Conservation (phyloP, 2,888 invertebrate species). For the Drosophila rellima region DNA sequence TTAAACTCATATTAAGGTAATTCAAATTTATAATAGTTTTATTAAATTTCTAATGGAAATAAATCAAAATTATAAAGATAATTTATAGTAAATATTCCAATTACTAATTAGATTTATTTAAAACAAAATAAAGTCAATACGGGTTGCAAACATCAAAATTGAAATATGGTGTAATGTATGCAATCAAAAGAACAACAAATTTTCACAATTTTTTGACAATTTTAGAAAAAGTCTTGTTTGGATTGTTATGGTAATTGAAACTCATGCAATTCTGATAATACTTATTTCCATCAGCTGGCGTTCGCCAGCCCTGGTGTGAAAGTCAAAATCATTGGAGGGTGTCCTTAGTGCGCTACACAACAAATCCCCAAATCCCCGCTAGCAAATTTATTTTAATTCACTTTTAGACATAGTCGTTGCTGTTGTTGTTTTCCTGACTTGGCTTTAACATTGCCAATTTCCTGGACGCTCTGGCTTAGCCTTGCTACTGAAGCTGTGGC, state of each 20-base stretch:
- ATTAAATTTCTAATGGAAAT: too few species aligned
- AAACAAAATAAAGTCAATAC: too few species aligned
- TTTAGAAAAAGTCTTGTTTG: background rate
- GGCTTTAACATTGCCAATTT: constrained; percentile 75
- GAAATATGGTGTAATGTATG: too few species aligned
- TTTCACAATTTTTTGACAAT: background rate
- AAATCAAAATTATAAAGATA: background rate
- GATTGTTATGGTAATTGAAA: background rate
- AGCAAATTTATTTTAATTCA: constrained; percentile 81
- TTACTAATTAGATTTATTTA: too few species aligned
- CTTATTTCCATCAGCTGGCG: background rate
- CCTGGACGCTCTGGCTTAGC: constrained; percentile 49
- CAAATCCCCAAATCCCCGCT: constrained; percentile 80
- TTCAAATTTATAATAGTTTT: too few species aligned
- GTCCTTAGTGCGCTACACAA: constrained; percentile 72
- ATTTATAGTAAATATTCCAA: background rate
- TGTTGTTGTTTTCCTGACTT: constrained; percentile 28
- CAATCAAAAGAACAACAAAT: background rate
- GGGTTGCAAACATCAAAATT: too few species aligned
- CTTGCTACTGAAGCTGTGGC: constrained; percentile 34
- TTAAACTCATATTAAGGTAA: too few species aligned
- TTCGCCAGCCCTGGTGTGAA: constrained; percentile 57
- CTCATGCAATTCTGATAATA: background rate
- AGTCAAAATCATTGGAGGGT: constrained; percentile 49
- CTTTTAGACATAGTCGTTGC: constrained; percentile 68